A percentile compares a stretch with the other conserved stretches of the same genome.
Evolutionary conservation across 2,113 vertebrate genomes (phyloP).

Genomic region (Phaethornis superciliosus): DNA sequence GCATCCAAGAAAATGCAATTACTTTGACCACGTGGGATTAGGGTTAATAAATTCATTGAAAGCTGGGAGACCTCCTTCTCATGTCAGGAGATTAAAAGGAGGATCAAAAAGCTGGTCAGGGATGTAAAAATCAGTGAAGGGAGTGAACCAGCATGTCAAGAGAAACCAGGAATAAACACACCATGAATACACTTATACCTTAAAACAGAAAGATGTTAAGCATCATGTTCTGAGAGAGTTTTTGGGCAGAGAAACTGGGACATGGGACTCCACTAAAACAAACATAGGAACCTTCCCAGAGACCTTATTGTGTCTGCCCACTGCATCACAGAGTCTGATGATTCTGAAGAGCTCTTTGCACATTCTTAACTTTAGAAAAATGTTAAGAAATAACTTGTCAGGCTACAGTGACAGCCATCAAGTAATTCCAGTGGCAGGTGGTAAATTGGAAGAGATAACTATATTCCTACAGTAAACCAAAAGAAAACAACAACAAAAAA

Average conservation of each 20-base stretch:
- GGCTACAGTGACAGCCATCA: neutral
- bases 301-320: neutral
- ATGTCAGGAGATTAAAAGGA: neutral
- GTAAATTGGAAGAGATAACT: neutral
- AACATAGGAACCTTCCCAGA: neutral
- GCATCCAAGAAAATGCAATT: neutral
- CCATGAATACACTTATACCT: neutral
- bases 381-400: neutral
- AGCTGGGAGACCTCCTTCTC: neutral
- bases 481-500: neutral
- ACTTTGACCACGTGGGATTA: neutral
- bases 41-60: neutral
- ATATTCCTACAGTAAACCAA: neutral
- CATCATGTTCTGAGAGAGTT: neutral
- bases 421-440: neutral
- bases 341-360: neutral
- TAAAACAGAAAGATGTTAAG: neutral
- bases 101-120: neutral
- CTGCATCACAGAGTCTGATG: accelerated
- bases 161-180: neutral
- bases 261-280: accelerated
- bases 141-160: neutral
- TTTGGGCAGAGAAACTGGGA: neutral
- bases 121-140: neutral
- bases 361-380: neutral